Conservation (phyloP, 2,888 invertebrate species). For the Diplolepis rosae region DNA sequence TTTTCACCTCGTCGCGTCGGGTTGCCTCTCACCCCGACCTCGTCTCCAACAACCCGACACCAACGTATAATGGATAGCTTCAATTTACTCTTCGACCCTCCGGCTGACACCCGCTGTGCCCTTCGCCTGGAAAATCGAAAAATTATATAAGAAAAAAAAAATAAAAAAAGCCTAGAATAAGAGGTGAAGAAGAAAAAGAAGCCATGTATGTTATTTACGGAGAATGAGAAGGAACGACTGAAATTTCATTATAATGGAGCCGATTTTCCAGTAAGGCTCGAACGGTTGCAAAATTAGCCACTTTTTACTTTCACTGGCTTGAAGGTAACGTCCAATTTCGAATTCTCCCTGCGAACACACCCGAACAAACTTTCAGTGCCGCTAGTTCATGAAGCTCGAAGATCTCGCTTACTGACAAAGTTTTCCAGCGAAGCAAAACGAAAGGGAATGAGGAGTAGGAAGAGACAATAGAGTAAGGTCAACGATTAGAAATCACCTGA, state of each 20-base stretch:
- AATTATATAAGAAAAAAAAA: slow-evolving; percentile 41
- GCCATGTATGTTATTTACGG: too few relatives aligned
- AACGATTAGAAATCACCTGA: slow-evolving; percentile 14
- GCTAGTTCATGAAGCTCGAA: slow-evolving; percentile 5
- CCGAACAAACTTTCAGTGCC: slow-evolving; percentile 21
- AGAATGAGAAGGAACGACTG: slow-evolving; percentile 2
- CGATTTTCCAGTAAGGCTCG: background rate
- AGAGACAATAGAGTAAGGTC: background rate
- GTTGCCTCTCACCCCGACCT: slow-evolving; percentile 39
- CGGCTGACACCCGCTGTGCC: slow-evolving; percentile 51
- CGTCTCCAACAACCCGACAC: slow-evolving; percentile 51
- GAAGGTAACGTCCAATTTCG: slow-evolving; percentile 23
- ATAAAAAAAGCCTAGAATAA: slow-evolving; percentile 20
- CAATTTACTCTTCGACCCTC: slow-evolving; percentile 62
- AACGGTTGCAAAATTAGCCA: slow-evolving; percentile 29
- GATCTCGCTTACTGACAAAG: slow-evolving; percentile 15
- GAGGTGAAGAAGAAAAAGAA: background rate
- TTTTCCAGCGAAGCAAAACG: slow-evolving; percentile 19
- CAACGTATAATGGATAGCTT: slow-evolving; percentile 65
- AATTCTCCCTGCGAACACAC: slow-evolving; percentile 10
- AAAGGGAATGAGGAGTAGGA: background rate
- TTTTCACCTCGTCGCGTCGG: slow-evolving; percentile 35
- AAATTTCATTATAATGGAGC: slow-evolving; percentile 30
- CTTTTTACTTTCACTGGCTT: slow-evolving; percentile 25
- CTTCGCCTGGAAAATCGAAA: slow-evolving; percentile 51